A percentile compares a stretch with the other conserved stretches of the same genome.
phyloP scores from a whole-genome alignment of 2,113 vertebrate genomes.

The Bombycilla garrulus region DNA sequence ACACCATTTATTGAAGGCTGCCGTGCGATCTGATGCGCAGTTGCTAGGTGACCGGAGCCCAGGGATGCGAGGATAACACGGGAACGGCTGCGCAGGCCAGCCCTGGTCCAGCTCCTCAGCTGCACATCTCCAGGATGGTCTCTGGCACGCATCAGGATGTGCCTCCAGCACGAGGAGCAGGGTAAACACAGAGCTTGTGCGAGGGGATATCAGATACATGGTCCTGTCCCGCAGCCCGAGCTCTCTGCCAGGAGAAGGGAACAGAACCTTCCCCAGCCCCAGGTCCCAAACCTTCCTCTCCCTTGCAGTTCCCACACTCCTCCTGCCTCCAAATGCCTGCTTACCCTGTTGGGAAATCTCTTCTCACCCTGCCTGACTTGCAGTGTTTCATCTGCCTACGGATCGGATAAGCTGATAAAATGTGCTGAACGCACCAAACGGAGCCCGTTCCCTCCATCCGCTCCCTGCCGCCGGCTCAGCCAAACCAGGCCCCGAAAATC shows the following conservation, averaged over 20 bases:
- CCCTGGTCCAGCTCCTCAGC: neutral
- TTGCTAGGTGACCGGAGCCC: constrained; percentile 50
- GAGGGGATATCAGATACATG: fast-evolving
- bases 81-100: neutral
- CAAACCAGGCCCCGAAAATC: constrained; percentile 5
- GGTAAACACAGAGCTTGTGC: neutral
- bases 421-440: constrained; percentile 43
- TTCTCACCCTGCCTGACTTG: constrained; percentile 40
- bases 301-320: constrained; percentile 10
- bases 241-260: neutral
- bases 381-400: constrained; percentile 42
- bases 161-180: neutral
- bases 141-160: neutral
- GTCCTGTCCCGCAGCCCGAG: neutral
- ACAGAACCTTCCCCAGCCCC: neutral
- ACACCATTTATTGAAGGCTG: neutral
- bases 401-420: constrained; percentile 50
- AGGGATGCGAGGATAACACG: neutral
- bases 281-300: neutral
- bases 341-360: constrained; percentile 39
- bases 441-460: constrained; percentile 36
- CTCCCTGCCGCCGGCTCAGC: neutral
- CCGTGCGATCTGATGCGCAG: neutral
- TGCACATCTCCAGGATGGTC: fast-evolving
- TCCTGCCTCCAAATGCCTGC: constrained; percentile 35